phyloP scores from a whole-genome alignment of 2,888 invertebrate species.

The Drosophila demipolita region DNA sequence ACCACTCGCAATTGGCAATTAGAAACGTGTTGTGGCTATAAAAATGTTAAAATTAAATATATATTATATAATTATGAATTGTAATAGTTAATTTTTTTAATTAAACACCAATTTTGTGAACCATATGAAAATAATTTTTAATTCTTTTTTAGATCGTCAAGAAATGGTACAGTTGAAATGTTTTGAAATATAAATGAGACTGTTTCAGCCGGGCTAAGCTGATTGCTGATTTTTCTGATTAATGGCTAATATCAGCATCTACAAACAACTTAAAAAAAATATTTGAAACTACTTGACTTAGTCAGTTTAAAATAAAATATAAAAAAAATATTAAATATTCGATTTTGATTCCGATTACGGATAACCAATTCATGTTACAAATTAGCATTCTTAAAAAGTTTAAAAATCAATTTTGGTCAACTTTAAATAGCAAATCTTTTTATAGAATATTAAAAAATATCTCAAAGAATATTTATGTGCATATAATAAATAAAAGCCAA shows the following conservation, averaged over 20 bases:
- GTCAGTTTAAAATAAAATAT: not conserved
- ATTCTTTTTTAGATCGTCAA: not conserved
- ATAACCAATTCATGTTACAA: not conserved
- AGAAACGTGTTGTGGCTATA: conserved; percentile 23
- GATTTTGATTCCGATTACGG: not conserved
- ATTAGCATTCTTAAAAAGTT: not conserved
- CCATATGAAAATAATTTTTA: not conserved
- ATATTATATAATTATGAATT: not conserved
- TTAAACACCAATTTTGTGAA: not conserved
- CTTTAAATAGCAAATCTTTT: not conserved
- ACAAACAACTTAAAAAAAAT: not conserved
- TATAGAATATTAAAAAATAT: not conserved
- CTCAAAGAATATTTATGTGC: not conserved
- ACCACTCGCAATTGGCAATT: conserved; percentile 6
- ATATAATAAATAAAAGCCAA: not conserved
- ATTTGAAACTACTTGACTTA: not conserved
- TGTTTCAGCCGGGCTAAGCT: no score
- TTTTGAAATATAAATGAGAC: not conserved
- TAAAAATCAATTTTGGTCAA: not conserved
- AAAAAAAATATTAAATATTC: not conserved
- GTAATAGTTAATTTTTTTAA: not conserved
- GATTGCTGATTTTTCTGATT: no score
- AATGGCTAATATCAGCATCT: no score
- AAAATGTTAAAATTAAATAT: not conserved
- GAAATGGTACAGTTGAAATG: not conserved